Evolutionary conservation across 2,113 vertebrate genomes (phyloP), one percentile per base, ranked within the genome.

Genomic region (Dromaius novaehollandiae): DNA sequence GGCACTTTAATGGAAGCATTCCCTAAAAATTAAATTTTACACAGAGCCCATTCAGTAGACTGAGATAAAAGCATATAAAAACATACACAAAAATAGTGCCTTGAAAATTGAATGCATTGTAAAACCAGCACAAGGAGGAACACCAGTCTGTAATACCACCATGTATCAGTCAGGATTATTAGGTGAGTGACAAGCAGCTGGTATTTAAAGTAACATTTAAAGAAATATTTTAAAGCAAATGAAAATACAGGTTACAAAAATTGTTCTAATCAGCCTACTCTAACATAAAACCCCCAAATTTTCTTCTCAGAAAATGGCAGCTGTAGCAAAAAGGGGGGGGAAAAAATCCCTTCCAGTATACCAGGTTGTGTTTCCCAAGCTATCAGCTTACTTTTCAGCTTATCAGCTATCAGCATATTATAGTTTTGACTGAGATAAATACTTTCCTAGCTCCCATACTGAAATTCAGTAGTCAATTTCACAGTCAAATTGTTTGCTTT

Each of bases 161-260:
- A 42, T 32, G 71, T 82, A 36, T 56, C 92, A 38, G 40, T 61
- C 44, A 89, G 32, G 40, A 63, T 70, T 80, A 77, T 63, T 50
- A 91, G 44, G 0, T 90, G 71, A 95, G 24, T 70, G 88, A 93
- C 78, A 95, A 95, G 70, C 30, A 90, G 53, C 18, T 87, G 9
- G 17, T 76, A 91, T 74, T 89, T 86, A 56, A 96, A 84, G 40
- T 65, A 91, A 85, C 74, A 82, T 61, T 60, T 91, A 66, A 90
- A 80, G 28, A 79, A 76, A 64, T 18, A 26, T 79, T 92, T 90
- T 73, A 84, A 79, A 82, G 58, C 34, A 91, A 89, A 53, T n/a
- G 71, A 89, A 91, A 89, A 75, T 11, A 71, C 14, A 56, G 6
- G 4, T 94, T 66, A 84, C 38, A 95, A 60, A 87, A 95, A 80